phyloP scores from a whole-genome alignment of 2,797 vertebrate species.

The Ispidina lecontei region DNA sequence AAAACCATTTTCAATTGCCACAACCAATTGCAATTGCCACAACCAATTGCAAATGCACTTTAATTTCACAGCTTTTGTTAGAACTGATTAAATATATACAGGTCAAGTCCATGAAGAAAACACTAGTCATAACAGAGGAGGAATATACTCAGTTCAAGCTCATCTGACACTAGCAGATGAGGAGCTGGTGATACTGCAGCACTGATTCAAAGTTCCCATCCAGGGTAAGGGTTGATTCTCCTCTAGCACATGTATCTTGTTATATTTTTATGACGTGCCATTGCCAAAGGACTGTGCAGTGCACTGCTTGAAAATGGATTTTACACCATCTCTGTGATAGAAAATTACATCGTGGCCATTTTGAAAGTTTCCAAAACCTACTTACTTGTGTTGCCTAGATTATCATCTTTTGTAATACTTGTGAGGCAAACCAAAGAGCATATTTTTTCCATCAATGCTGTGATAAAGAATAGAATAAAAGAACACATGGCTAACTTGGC shows the following conservation, averaged over 20 bases:
- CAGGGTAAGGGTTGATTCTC: not conserved
- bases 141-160: not conserved
- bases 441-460: not conserved
- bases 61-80: not conserved
- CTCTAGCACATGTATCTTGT: not conserved
- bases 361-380: not conserved
- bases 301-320: not conserved
- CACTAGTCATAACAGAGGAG: not conserved
- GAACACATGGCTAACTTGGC: not conserved
- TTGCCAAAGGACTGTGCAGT: not conserved
- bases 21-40: not conserved
- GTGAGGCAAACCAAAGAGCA: not conserved
- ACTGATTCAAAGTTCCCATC: not conserved
- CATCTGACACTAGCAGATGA: not conserved
- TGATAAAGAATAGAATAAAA: slow-evolving; percentile 17
- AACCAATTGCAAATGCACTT: not conserved
- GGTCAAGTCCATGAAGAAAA: not conserved
- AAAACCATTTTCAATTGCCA: slow-evolving; percentile 4
- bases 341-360: not conserved
- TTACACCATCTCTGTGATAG: not conserved
- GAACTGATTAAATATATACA: not conserved
- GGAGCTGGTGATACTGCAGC: not conserved
- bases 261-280: not conserved
- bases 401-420: not conserved
- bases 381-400: not conserved